Conservation (phyloP, 2,113 vertebrate genomes). For the Actenoides lindsayi region DNA sequence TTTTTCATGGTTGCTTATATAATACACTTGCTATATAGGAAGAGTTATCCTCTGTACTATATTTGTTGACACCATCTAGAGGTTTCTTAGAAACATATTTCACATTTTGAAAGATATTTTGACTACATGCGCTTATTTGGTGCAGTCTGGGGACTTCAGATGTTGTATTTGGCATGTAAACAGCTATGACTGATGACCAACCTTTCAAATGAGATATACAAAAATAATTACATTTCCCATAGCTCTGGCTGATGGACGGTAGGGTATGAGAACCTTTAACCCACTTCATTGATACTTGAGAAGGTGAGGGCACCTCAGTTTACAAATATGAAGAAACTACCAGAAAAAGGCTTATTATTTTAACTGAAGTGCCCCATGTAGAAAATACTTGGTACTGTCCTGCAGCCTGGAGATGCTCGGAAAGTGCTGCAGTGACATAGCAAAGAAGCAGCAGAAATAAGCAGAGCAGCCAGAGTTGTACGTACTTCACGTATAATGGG, state of each 20-base stretch:
- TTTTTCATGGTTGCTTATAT: neutral
- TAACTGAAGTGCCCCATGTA: neutral
- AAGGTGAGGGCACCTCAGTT: neutral
- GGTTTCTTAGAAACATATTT: neutral
- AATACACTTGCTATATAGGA: neutral
- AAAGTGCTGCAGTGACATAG: neutral
- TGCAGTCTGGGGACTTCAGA: neutral
- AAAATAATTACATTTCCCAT: neutral
- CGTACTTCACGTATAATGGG: neutral
- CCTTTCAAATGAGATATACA: neutral
- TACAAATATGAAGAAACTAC: neutral
- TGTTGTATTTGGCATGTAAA: neutral
- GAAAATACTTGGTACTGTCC: neutral
- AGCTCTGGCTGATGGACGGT: neutral
- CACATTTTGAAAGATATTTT: neutral
- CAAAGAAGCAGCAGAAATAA: neutral
- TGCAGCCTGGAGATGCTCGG: neutral
- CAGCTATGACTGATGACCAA: neutral
- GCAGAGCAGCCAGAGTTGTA: neutral
- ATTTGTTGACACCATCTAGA: neutral
- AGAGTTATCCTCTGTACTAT: neutral
- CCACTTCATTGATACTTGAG: neutral
- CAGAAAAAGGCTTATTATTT: neutral
- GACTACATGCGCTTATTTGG: neutral
- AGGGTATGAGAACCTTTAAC: neutral